Evolutionary conservation across 2,797 vertebrate genomes (phyloP).

Genomic region (Lateolabrax maculatus): DNA sequence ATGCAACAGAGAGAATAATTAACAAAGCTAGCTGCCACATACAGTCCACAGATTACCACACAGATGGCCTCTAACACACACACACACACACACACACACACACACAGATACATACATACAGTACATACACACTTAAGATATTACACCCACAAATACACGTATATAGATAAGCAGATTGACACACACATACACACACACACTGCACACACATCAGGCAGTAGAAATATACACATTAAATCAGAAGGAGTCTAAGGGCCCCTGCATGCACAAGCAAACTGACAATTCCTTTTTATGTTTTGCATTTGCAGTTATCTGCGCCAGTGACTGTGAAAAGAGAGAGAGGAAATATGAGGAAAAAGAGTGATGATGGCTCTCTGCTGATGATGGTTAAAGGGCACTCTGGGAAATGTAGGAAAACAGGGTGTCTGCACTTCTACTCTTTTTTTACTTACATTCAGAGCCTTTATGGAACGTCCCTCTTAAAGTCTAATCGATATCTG

Average conservation of each 20-base stretch:
- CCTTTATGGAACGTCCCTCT: neutral
- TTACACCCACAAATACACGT: too few species aligned
- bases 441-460: neutral
- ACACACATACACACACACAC: neutral
- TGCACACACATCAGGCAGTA: neutral
- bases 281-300: neutral
- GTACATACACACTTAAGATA: too few species aligned
- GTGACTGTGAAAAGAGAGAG: neutral
- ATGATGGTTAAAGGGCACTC: neutral
- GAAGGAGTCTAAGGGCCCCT: neutral
- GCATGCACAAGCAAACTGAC: neutral
- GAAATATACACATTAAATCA: neutral
- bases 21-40: slow-evolving; percentile 29
- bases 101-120: neutral
- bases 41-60: neutral
- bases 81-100: neutral
- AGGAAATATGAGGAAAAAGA: neutral
- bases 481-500: neutral
- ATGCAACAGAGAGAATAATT: slow-evolving; percentile 47
- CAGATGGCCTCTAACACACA: neutral
- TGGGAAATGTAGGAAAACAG: neutral
- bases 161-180: neutral
- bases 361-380: neutral
- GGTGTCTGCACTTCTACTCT: neutral
- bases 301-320: neutral